Evolutionary conservation across 53 echinoderm and acorn worm species (phyloP).

Genomic region (Crossaster papposus): DNA sequence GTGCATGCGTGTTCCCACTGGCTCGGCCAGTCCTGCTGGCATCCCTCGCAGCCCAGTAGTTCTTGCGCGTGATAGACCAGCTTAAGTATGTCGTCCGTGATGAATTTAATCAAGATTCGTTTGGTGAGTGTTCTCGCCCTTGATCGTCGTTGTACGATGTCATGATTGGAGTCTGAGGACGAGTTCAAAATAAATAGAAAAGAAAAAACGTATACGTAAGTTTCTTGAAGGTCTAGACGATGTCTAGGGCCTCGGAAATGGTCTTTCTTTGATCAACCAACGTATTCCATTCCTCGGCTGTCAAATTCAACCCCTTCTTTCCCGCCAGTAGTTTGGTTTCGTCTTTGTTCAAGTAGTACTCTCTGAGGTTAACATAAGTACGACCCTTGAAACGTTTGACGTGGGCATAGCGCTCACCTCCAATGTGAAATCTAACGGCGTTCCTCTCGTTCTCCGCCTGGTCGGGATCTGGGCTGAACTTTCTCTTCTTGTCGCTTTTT

Average conservation of each 20-base stretch:
- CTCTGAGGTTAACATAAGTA: slow-evolving; percentile 20
- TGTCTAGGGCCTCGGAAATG: neutral
- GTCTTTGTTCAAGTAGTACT: slow-evolving; percentile 12
- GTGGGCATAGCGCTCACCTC: slow-evolving; percentile 20
- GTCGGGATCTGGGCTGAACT: slow-evolving; percentile 6
- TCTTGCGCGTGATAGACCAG: neutral
- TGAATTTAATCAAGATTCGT: neutral
- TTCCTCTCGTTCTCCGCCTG: slow-evolving; percentile 24
- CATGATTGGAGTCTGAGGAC: neutral
- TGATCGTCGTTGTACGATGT: neutral
- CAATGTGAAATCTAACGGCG: neutral
- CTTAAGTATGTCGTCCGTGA: slow-evolving; percentile 1
- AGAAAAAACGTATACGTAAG: neutral
- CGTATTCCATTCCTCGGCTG: slow-evolving; percentile 8
- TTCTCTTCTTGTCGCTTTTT: neutral
- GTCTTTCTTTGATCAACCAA: neutral
- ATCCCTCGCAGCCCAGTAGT: slow-evolving; percentile 34
- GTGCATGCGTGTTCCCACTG: slow-evolving; percentile 33
- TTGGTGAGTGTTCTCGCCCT: neutral
- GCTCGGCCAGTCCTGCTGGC: slow-evolving; percentile 15
- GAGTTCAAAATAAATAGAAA: too few relatives aligned
- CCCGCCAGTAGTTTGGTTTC: slow-evolving; percentile 28
- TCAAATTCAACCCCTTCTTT: slow-evolving; percentile 46
- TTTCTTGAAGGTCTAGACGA: neutral
- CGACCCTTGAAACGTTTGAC: slow-evolving; percentile 24